Evolutionary conservation across 2,888 invertebrate species (phyloP), one percentile per base, ranked within the genome.

Genomic region (Isotomurus palustris): DNA sequence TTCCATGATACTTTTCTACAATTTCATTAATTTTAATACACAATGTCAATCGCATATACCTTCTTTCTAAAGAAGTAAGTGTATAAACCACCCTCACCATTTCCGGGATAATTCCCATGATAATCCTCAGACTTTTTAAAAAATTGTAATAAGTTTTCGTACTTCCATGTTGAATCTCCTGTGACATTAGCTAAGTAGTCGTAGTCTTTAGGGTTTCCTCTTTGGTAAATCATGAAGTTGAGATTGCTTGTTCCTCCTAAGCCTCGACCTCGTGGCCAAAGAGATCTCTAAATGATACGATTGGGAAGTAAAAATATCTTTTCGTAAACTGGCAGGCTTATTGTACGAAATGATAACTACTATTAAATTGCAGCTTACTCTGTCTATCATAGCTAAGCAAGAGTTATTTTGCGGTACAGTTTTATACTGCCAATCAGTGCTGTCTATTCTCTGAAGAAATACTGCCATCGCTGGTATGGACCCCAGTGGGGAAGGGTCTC

Each of bases 41-140:
- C 8, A 32, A 32, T 32, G 8, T 32, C 32, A 32, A 32, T 32
- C 8, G 21, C 19, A 5, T 24, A 17, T 4, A n/a, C n/a, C n/a
- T n/a, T n/a, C n/a, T n/a, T n/a, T 52, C 25, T 10, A 14, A 49
- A n/a, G n/a, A n/a, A n/a, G n/a, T n/a, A n/a, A n/a, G n/a, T n/a
- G n/a, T n/a, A n/a, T 32, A 32, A 32, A 10, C 14, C 32, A 32
- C 32, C 32, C 32, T 43, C 43, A 43, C 19, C 4, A 22, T 43
- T 8, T 8, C 21, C 12, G 22, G 17, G 52, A 56, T 53, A 64
- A 51, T 67, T 60, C 10, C 67, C 67, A 32, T 60, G 58, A 45
- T 67, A 67, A 48, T 64, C 54, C 48, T 64, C 67, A 32, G 62
- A 58, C 56, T 62, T 64, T 53, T 50, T 60, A 44, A 64, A 67